Percentiles rank a stretch among this genome's conserved stretches.
phyloP scores from a whole-genome alignment of 2,113 vertebrate species.

The Tachysurus vachellii region DNA sequence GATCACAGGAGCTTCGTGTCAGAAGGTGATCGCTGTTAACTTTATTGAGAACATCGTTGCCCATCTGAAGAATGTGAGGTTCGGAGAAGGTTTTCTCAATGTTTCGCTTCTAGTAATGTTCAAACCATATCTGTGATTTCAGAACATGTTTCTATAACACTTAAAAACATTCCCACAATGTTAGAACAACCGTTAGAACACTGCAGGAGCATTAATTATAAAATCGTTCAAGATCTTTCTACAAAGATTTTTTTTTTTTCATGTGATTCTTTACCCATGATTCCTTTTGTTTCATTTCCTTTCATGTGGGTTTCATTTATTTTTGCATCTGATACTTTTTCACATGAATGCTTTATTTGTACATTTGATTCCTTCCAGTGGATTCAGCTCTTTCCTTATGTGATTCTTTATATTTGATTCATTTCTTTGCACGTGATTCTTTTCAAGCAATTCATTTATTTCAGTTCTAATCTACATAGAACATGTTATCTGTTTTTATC shows the following conservation, averaged over 20 bases:
- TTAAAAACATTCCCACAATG: not conserved
- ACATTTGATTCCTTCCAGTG: not conserved
- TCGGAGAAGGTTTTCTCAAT: not conserved
- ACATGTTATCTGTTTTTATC: not conserved
- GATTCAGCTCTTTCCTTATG: not conserved
- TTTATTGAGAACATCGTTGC: slow-evolving; percentile 14
- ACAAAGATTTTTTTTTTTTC: too few relatives aligned
- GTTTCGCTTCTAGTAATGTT: not conserved
- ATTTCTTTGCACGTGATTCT: not conserved
- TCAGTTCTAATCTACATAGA: too few relatives aligned
- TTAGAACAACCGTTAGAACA: not conserved
- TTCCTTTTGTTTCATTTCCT: not conserved
- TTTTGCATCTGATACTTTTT: not conserved
- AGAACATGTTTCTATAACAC: not conserved
- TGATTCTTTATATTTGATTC: not conserved
- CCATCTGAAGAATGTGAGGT: not conserved
- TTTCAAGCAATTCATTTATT: not conserved
- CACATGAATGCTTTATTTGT: not conserved
- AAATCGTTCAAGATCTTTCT: too few relatives aligned
- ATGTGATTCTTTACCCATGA: not conserved
- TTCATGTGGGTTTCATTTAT: not conserved
- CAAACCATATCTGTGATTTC: not conserved
- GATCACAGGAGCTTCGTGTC: slow-evolving; percentile 20
- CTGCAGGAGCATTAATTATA: not conserved
- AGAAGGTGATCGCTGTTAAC: not conserved